Conservation (phyloP, 1,140 invertebrate genomes). For the Muscidifurax raptorellus region DNA sequence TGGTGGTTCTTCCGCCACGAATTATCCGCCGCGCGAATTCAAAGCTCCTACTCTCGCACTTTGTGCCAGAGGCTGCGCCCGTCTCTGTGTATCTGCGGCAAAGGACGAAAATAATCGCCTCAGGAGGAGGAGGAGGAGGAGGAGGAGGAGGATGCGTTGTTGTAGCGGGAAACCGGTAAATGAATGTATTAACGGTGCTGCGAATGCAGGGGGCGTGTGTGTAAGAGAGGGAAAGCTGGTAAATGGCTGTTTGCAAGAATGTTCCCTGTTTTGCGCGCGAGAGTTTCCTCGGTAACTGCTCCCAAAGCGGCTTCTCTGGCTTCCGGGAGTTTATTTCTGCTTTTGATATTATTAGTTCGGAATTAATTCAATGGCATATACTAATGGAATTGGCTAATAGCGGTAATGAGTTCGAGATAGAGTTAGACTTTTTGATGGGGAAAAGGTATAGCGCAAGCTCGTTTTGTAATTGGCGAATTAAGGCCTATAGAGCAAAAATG, state of each 20-base stretch:
- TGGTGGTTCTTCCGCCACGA: slow-evolving; percentile 39
- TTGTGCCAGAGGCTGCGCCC: background rate
- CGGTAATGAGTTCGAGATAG: background rate
- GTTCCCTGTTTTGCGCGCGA: background rate
- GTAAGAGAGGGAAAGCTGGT: background rate
- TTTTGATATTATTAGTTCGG: background rate
- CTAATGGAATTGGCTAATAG: slow-evolving; percentile 1
- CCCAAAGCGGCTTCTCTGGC: background rate
- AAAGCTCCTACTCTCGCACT: slow-evolving; percentile 16
- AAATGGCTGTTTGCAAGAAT: slow-evolving; percentile 2
- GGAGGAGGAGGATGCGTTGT: background rate
- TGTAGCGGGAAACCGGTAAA: background rate
- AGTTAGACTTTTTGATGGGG: background rate
- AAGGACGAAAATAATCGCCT: slow-evolving; percentile 22
- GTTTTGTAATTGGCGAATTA: no score
- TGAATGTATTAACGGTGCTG: background rate
- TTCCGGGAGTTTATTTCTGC: background rate
- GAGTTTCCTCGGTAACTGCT: background rate
- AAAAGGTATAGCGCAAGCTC: no score
- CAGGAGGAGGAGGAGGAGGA: background rate
- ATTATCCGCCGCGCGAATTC: slow-evolving; percentile 26
- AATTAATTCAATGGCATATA: background rate
- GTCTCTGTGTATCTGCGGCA: background rate
- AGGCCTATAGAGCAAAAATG: no score
- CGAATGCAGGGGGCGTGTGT: background rate